Evolutionary conservation across 2,888 invertebrate genomes (phyloP).

Genomic region (Pterostichus niger): DNA sequence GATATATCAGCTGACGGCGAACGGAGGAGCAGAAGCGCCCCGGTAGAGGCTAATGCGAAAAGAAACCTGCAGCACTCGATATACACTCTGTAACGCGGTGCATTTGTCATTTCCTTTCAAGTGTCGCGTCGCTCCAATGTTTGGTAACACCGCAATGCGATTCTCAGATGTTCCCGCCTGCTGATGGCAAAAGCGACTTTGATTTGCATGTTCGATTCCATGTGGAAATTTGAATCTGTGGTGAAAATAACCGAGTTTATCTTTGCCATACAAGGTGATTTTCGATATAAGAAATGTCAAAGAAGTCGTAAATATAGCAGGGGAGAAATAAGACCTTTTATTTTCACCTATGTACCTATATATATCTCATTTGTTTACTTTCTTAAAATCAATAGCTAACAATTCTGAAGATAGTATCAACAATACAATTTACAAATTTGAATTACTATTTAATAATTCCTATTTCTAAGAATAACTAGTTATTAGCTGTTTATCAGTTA

Average conservation of each 20-base stretch:
- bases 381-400: background rate
- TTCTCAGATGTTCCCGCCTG: slow-evolving; percentile 18
- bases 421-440: too few species aligned
- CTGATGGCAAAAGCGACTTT: slow-evolving; percentile 43
- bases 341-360: background rate
- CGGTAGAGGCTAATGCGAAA: slow-evolving; percentile 16
- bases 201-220: slow-evolving; percentile 59
- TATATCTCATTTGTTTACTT: background rate
- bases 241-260: slow-evolving; percentile 41
- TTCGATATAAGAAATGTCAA: slow-evolving; percentile 41
- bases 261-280: slow-evolving; percentile 42
- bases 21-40: background rate
- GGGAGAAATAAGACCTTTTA: slow-evolving; percentile 15
- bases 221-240: slow-evolving; percentile 56
- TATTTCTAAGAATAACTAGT: too few species aligned
- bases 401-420: too few species aligned
- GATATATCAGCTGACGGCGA: slow-evolving; percentile 68
- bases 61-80: slow-evolving; percentile 23
- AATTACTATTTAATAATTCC: too few species aligned
- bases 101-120: slow-evolving; percentile 64
- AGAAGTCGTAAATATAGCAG: slow-evolving; percentile 38
- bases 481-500: too few species aligned
- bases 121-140: slow-evolving; percentile 34
- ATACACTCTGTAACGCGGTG: slow-evolving; percentile 34
- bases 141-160: slow-evolving; percentile 34